A percentile compares a stretch with the other conserved stretches of the same genome.
phyloP scores from a whole-genome alignment of 2,797 vertebrate genomes.

The Atherinosoma microstoma region DNA sequence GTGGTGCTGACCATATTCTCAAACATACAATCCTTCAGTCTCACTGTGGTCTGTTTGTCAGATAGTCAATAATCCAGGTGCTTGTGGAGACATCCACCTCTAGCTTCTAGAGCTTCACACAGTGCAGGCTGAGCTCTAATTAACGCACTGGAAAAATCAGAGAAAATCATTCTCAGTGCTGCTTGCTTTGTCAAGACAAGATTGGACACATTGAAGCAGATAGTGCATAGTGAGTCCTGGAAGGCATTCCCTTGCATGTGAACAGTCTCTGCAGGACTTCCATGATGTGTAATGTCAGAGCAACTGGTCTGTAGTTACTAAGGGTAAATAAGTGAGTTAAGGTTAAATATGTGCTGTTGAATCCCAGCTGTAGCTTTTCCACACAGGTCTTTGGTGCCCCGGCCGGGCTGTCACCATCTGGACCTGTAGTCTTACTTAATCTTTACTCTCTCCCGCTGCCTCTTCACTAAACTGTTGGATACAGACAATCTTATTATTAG shows the following conservation, averaged over 20 bases:
- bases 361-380: background rate
- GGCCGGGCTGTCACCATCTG: background rate
- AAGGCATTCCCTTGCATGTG: too few species aligned
- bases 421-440: background rate
- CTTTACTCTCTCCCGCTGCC: background rate
- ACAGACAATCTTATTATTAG: background rate
- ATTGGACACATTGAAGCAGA: background rate
- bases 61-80: background rate
- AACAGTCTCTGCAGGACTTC: background rate
- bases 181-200: background rate
- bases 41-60: background rate
- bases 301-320: background rate
- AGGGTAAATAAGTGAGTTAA: background rate
- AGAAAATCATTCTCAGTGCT: background rate
- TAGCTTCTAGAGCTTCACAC: background rate
- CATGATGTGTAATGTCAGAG: background rate
- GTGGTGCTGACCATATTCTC: background rate
- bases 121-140: background rate
- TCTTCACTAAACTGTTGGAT: background rate
- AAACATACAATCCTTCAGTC: background rate
- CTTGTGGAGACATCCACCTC: background rate
- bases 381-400: background rate
- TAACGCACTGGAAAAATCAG: background rate
- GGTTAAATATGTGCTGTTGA: background rate
- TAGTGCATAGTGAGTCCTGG: too few species aligned